phyloP scores from a whole-genome alignment of 2,113 vertebrate genomes.

The Tonatia bakeri region DNA sequence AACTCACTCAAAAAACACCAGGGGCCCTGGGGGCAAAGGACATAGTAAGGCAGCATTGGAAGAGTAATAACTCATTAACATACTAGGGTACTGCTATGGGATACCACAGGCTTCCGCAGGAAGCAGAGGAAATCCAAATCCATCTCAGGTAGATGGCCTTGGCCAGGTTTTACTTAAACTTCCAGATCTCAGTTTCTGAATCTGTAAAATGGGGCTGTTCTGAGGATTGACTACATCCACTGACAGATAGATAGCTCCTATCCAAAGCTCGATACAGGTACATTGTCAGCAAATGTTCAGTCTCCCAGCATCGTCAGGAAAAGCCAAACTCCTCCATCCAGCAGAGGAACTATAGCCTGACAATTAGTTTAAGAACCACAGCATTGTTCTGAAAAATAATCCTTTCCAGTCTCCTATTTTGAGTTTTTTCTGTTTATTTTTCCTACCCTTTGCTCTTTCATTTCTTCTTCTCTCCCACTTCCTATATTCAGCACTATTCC shows the following conservation, averaged over 20 bases:
- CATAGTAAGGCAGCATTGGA: neutral
- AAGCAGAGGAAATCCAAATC: neutral
- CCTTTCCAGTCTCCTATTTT: neutral
- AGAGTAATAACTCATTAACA: neutral
- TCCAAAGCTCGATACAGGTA: neutral
- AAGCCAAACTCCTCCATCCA: neutral
- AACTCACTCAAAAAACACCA: neutral
- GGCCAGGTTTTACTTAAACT: neutral
- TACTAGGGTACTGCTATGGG: neutral
- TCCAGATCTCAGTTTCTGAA: neutral
- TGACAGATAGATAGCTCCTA: neutral
- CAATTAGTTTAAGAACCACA: neutral
- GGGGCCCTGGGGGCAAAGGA: neutral
- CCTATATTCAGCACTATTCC: neutral
- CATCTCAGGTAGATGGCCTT: neutral
- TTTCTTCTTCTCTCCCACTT: neutral
- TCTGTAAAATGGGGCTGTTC: neutral
- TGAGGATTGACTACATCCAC: neutral
- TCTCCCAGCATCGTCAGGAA: neutral
- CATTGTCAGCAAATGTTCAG: neutral
- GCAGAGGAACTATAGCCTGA: neutral
- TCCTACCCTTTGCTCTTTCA: neutral
- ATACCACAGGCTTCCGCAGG: neutral
- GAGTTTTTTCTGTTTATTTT: neutral
- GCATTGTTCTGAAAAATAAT: neutral